These are phyloP conservation scores for Abscondita cerata DNA, from an alignment of 2,888 invertebrate genomes.

Conservation along the genomic window DNA sequence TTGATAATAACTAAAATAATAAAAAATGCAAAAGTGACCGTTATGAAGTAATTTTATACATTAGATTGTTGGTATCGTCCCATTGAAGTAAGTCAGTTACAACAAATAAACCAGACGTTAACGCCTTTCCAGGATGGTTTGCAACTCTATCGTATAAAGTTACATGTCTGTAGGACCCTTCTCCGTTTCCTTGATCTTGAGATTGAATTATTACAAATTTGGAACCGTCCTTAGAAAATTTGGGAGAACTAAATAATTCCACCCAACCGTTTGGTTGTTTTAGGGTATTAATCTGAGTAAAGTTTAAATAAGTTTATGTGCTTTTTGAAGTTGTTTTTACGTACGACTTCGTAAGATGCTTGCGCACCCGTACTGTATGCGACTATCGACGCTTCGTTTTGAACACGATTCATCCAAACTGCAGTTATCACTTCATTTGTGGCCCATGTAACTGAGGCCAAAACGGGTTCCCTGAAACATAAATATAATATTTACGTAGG, in stretches of 20 bases:
- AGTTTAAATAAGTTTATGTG: neutral
- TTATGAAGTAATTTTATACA: conserved; percentile 63
- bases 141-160: conserved; percentile 62
- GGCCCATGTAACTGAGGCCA: conserved; percentile 79
- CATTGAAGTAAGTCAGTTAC: conserved; percentile 78
- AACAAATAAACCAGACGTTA: conserved; percentile 71
- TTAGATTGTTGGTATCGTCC: conserved; percentile 69
- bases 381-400: conserved; percentile 69
- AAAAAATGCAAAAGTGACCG: neutral
- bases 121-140: conserved; percentile 52
- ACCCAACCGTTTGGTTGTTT: conserved; percentile 74
- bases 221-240: conserved; percentile 72
- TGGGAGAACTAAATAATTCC: conserved; percentile 75
- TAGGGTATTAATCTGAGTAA: conserved; percentile 60
- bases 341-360: conserved; percentile 34
- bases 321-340: neutral
- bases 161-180: conserved; percentile 71
- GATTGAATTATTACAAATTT: conserved; percentile 78
- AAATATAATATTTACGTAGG: conserved; percentile 12
- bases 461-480: conserved; percentile 62
- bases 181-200: conserved; percentile 65
- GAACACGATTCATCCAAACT: conserved; percentile 89
- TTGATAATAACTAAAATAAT: conserved; percentile 77
- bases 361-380: conserved; percentile 45
- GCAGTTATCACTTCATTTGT: conserved; percentile 73